Conservation (phyloP, 2,888 invertebrate genomes). For the Eupithecia insigniata region DNA sequence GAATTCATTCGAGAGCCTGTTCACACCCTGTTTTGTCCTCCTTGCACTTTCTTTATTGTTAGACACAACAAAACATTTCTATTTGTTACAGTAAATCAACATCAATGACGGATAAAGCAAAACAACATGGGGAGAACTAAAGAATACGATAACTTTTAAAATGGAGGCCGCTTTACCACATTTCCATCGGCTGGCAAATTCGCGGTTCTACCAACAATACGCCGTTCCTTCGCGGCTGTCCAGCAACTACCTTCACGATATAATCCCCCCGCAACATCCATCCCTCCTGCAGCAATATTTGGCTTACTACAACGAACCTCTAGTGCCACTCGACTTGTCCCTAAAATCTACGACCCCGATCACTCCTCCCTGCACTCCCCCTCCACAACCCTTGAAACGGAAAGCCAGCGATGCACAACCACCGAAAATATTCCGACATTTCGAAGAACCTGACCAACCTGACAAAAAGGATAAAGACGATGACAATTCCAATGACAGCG, state of each 20-base stretch:
- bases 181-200: conserved; percentile 71
- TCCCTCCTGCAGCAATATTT: conserved; percentile 82
- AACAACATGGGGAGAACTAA: conserved; percentile 43
- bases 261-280: conserved; percentile 76
- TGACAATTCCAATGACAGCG: conserved; percentile 73
- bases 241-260: conserved; percentile 74
- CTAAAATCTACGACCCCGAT: conserved; percentile 89
- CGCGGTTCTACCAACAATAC: conserved; percentile 78
- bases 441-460: conserved; percentile 66
- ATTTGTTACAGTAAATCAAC: conserved; percentile 56
- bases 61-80: conserved; percentile 35
- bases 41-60: conserved; percentile 53
- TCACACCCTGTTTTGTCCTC: conserved; percentile 47
- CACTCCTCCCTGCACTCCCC: conserved; percentile 90
- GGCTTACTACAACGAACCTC: conserved; percentile 85
- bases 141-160: conserved; percentile 46
- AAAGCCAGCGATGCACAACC: conserved; percentile 67
- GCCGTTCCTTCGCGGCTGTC: conserved; percentile 71
- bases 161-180: conserved; percentile 79
- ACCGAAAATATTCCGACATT: conserved; percentile 76
- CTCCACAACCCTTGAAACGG: conserved; percentile 82
- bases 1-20: conserved; percentile 56
- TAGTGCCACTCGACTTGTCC: conserved; percentile 90
- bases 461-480: conserved; percentile 70
- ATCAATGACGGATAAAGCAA: conserved; percentile 40